Evolutionary conservation across 1,140 invertebrate genomes (phyloP), one percentile per base, ranked within the genome.

Genomic region (Lamellibrachia luymesi): DNA sequence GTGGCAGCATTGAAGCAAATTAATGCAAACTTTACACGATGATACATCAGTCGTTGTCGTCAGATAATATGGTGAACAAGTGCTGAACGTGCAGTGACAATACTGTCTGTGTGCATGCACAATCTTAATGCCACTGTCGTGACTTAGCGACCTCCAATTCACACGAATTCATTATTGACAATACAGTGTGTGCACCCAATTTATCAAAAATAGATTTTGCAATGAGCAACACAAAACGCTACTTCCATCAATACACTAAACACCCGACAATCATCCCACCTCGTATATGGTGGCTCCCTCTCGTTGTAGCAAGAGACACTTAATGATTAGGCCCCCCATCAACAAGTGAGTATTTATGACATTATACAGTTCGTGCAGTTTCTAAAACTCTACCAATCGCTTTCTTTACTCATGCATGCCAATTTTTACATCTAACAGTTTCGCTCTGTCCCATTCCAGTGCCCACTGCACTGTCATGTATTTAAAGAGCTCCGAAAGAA

Each of bases 121-220:
- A 80, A 80, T 80, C 13, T 80, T 1, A 80, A 80, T 80, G 64
- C 64, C 7, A 80, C 17, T 38, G 13, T 22, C 4, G 25, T 80
- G 64, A 80, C 25, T 22, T 17, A 80, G 17, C 25, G 64, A 80
- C 64, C 64, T 17, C 64, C 64, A 8, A 80, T 80, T 80, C 64
- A 80, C 25, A 80, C 64, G 52, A 56, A 56, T 56, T 56, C 52
- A 56, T 56, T 56, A 56, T 56, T 1, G 13, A 22, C 17, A 56
- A 80, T 80, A 80, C 64, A 22, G 13, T 80, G 25, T 4, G 64
- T 80, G 64, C 64, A 80, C 64, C 64, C 64, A 80, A 80, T 80
- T 80, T 80, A 80, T 80, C 64, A 80, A 80, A 80, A 80, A 80
- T 80, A 80, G 64, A 80, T 80, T 80, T 80, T 80, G 64, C 64